Conservation (phyloP, 2,113 vertebrate species). For the Eudyptes chrysolophus region DNA sequence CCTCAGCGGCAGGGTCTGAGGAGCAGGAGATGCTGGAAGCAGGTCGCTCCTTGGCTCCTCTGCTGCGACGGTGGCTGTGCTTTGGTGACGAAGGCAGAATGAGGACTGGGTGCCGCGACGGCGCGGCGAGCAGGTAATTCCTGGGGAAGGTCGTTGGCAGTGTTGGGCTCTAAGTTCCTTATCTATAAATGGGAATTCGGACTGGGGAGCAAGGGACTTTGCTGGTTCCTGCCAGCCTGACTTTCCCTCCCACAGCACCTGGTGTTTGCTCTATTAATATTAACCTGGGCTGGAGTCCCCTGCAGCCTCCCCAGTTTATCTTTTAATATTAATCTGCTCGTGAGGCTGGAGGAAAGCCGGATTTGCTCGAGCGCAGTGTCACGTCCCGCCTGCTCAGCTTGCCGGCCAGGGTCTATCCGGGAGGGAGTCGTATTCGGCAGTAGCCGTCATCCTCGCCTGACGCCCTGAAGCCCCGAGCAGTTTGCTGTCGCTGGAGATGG, state of each 20-base stretch:
- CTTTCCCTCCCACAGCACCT: background rate
- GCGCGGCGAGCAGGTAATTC: background rate
- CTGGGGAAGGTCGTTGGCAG: background rate
- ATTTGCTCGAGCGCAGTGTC: background rate
- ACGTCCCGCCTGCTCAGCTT: background rate
- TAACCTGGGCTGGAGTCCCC: background rate
- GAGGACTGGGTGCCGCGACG: fast-evolving
- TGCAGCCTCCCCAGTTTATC: background rate
- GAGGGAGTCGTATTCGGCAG: fast-evolving
- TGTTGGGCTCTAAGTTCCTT: background rate
- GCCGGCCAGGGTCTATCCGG: fast-evolving
- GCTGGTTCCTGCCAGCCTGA: background rate
- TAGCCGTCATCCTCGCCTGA: background rate
- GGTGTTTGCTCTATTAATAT: background rate
- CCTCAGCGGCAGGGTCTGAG: background rate
- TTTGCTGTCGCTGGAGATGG: background rate
- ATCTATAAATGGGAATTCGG: background rate
- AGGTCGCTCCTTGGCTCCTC: background rate
- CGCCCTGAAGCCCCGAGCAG: background rate
- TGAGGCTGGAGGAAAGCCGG: fast-evolving
- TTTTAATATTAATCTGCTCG: background rate
- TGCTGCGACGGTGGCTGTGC: fast-evolving
- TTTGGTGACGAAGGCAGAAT: background rate
- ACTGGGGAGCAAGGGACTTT: background rate
- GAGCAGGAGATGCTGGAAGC: background rate